phyloP scores from a whole-genome alignment of 2,888 invertebrate genomes.

The Gymnoscelis rufifasciata region DNA sequence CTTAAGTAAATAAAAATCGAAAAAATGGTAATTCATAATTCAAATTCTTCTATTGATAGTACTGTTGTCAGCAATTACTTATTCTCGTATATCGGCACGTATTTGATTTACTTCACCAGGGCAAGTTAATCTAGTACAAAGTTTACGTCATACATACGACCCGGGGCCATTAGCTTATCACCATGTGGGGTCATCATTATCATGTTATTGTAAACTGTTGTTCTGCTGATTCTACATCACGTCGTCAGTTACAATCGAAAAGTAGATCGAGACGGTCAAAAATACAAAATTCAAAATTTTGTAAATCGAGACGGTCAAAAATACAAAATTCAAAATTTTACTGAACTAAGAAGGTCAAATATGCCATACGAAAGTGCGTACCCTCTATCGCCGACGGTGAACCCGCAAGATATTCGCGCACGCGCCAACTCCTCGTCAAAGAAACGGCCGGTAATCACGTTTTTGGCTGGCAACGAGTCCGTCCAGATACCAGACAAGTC shows the following conservation, averaged over 20 bases:
- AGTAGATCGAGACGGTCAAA: conserved; percentile 30
- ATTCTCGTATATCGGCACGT: too few relatives aligned
- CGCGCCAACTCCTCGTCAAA: conserved; percentile 77
- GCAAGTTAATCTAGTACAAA: conserved; percentile 20
- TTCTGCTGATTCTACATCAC: conserved; percentile 35
- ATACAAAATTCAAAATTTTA: too few relatives aligned
- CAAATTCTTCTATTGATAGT: too few relatives aligned
- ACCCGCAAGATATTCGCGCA: conserved; percentile 76
- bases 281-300: too few relatives aligned
- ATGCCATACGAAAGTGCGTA: conserved; percentile 81
- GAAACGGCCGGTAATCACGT: conserved; percentile 59
- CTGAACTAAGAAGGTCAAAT: neutral
- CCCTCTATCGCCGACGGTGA: conserved; percentile 71
- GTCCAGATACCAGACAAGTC: conserved; percentile 71
- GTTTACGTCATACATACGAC: conserved; percentile 57
- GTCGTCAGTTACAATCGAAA: conserved; percentile 37
- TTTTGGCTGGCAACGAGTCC: conserved; percentile 62
- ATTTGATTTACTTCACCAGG: conserved; percentile 7
- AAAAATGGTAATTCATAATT: too few relatives aligned
- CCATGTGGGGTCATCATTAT: conserved; percentile 54
- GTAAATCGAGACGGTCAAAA: neutral
- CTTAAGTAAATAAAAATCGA: too few relatives aligned
- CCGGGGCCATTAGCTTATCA: conserved; percentile 58
- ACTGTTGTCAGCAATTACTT: too few relatives aligned
- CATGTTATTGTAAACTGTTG: conserved; percentile 35